These are phyloP conservation scores for Buceros bicornis DNA, from an alignment of 2,797 vertebrate species.

Conservation along the genomic window DNA sequence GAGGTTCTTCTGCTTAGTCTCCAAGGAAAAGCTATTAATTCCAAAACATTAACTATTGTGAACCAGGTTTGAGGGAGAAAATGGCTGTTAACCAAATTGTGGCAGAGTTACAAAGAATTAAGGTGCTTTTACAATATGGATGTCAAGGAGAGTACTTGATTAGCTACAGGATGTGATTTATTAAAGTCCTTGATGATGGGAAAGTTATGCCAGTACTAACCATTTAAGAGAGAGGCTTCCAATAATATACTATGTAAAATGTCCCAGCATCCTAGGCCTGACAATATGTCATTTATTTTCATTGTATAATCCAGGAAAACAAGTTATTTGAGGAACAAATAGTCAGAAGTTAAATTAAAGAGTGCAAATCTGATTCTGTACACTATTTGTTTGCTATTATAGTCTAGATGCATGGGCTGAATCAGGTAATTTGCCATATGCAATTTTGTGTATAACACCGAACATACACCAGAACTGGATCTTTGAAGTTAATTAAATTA, in stretches of 20 bases:
- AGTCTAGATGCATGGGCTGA: constrained; percentile 35
- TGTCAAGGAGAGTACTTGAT: not conserved
- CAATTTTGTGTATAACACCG: constrained; percentile 35
- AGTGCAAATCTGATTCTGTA: constrained; percentile 1
- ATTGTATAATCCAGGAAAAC: not conserved
- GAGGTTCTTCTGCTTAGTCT: not conserved
- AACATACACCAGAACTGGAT: constrained; percentile 47
- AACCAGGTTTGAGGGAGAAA: not conserved
- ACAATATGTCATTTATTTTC: not conserved
- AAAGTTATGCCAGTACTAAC: not conserved
- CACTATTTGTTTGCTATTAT: not conserved
- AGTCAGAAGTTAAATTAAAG: not conserved
- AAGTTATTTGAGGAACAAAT: not conserved
- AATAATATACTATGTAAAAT: not conserved
- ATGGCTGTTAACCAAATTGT: not conserved
- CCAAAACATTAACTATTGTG: not conserved
- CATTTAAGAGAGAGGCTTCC: not conserved
- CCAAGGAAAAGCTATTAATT: not conserved
- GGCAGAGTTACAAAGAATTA: not conserved
- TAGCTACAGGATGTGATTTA: not conserved
- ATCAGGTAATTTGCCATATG: constrained; percentile 62
- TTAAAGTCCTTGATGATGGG: not conserved
- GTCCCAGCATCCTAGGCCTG: not conserved
- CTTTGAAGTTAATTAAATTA: constrained; percentile 72
- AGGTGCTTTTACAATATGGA: not conserved